phyloP scores from a whole-genome alignment of 2,797 vertebrate genomes.

The Eleutherodactylus coqui region DNA sequence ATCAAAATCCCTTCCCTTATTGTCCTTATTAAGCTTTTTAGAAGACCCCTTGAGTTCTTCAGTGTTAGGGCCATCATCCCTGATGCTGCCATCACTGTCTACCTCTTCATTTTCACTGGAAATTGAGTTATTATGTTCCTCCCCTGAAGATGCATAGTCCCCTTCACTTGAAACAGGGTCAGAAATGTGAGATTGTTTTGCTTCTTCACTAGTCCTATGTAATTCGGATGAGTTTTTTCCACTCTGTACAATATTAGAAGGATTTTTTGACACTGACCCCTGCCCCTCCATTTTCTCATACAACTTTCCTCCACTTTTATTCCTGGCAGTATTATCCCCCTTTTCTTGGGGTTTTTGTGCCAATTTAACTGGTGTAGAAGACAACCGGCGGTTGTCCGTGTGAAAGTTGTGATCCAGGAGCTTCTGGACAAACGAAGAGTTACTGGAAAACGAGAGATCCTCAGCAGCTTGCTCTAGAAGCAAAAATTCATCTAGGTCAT shows the following conservation, averaged over 20 bases:
- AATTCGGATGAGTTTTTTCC: constrained; percentile 53
- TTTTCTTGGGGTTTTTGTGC: constrained; percentile 68
- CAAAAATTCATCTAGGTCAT: constrained; percentile 95
- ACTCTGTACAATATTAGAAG: constrained; percentile 26
- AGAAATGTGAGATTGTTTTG: constrained; percentile 54
- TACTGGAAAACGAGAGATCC: constrained; percentile 95
- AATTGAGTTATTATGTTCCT: constrained; percentile 68
- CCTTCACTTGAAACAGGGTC: constrained; percentile 62
- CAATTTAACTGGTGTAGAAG: constrained; percentile 91
- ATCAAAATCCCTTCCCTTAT: constrained; percentile 67
- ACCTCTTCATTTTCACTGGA: constrained; percentile 62
- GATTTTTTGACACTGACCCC: constrained; percentile 14
- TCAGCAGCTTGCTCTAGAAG: constrained; percentile 94
- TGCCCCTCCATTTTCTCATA: constrained; percentile 5
- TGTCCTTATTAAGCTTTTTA: constrained; percentile 59
- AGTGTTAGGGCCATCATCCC: constrained; percentile 65
- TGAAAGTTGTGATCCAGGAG: constrained; percentile 84
- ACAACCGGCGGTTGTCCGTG: constrained; percentile 77
- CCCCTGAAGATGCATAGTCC: constrained; percentile 68
- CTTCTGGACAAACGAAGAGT: constrained; percentile 91
- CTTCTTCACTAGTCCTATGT: constrained; percentile 41
- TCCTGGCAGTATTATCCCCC: accelerated
- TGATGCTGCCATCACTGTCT: constrained; percentile 44
- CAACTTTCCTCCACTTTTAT: constrained; percentile 37
- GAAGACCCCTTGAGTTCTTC: constrained; percentile 64